Percentiles rank a stretch among this genome's conserved stretches.
These are phyloP conservation scores for Ophion obscuratus DNA, from an alignment of 2,888 invertebrate genomes.

Conservation along the genomic window DNA sequence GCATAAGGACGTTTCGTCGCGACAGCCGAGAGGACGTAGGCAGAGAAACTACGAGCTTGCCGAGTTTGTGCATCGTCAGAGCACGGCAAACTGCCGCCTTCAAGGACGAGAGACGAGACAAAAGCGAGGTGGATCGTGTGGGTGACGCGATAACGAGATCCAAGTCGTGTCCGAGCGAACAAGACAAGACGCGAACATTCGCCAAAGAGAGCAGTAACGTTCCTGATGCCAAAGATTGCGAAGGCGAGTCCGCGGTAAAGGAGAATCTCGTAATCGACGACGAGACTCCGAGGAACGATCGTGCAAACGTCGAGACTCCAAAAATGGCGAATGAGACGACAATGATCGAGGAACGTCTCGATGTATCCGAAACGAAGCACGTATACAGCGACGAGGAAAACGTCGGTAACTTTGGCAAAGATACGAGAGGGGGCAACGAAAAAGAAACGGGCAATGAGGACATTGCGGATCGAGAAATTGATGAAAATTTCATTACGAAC, in stretches of 20 bases:
- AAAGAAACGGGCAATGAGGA: slow-evolving; percentile 52
- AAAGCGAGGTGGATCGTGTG: slow-evolving; percentile 71
- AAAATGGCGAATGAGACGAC: slow-evolving; percentile 70
- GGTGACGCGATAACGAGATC: slow-evolving; percentile 73
- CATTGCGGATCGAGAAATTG: slow-evolving; percentile 2
- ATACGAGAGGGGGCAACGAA: slow-evolving; percentile 46
- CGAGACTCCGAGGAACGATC: slow-evolving; percentile 42
- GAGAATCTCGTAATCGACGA: slow-evolving; percentile 49
- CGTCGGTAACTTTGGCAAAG: slow-evolving; percentile 2
- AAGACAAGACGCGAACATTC: slow-evolving; percentile 64
- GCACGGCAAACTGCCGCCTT: slow-evolving; percentile 68
- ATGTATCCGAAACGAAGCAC: slow-evolving; percentile 58
- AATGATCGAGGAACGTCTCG: slow-evolving; percentile 68
- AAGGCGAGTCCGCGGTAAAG: slow-evolving; percentile 32
- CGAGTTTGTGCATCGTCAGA: slow-evolving; percentile 67
- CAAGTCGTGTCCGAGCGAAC: slow-evolving; percentile 70
- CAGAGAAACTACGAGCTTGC: slow-evolving; percentile 72
- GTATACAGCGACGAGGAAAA: slow-evolving; percentile 56
- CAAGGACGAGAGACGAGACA: slow-evolving; percentile 72
- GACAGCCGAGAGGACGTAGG: slow-evolving; percentile 77
- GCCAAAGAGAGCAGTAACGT: slow-evolving; percentile 57
- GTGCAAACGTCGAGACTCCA: slow-evolving; percentile 3
- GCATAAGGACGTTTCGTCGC: slow-evolving; percentile 73
- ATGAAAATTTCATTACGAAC: slow-evolving; percentile 18
- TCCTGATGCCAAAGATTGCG: slow-evolving; percentile 38